Percentiles rank a stretch among this genome's conserved stretches.
phyloP scores from a whole-genome alignment of 2,797 vertebrate species.

The Rhodeus uyekii region DNA sequence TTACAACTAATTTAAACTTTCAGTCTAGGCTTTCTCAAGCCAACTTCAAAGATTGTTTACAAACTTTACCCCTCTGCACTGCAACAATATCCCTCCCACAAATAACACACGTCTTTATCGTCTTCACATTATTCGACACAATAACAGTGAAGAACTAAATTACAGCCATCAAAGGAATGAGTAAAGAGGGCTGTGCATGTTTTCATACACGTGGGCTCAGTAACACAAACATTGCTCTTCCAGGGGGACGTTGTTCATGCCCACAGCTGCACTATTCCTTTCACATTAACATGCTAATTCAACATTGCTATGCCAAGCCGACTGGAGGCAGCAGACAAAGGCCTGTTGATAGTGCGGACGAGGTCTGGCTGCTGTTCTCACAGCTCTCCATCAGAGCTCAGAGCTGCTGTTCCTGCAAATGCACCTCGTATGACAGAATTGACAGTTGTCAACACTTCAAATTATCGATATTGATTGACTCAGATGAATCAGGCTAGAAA shows the following conservation, averaged over 20 bases:
- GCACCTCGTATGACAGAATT: not conserved
- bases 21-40: too few species aligned
- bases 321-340: slow-evolving; percentile 68
- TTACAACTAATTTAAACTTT: too few species aligned
- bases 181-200: slow-evolving; percentile 11
- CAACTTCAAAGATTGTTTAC: too few species aligned
- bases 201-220: slow-evolving; percentile 56
- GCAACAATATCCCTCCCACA: not conserved
- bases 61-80: too few species aligned
- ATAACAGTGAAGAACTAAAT: not conserved
- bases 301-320: slow-evolving; percentile 66
- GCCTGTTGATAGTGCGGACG: slow-evolving; percentile 67
- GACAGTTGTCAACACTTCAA: not conserved
- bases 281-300: slow-evolving; percentile 69
- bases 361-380: slow-evolving; percentile 57
- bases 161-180: not conserved
- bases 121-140: not conserved
- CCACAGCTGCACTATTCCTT: slow-evolving; percentile 61
- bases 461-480: not conserved
- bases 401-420: not conserved
- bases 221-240: slow-evolving; percentile 69
- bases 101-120: not conserved
- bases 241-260: slow-evolving; percentile 60
- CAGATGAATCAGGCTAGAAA: not conserved
- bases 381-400: slow-evolving; percentile 43